These are phyloP conservation scores for Saimiri boliviensis DNA, from an alignment of 2,113 vertebrate species.

Conservation along the genomic window DNA sequence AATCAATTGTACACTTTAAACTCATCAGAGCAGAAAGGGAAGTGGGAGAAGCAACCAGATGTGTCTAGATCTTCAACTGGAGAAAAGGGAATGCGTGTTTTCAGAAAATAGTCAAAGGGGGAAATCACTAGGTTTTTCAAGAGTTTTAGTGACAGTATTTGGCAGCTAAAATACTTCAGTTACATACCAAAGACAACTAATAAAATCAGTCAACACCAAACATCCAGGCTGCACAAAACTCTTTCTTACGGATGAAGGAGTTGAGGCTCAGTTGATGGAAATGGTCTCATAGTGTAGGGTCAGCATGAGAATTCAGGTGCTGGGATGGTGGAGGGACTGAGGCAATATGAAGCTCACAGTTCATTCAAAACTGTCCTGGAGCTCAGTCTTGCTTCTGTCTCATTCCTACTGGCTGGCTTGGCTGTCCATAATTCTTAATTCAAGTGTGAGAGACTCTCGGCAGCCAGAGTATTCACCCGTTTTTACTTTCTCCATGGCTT, in stretches of 20 bases:
- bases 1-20: neutral
- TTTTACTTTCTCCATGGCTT: neutral
- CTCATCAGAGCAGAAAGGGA: neutral
- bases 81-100: neutral
- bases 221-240: neutral
- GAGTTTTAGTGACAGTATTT: slow-evolving; percentile 41
- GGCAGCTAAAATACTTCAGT: neutral
- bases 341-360: neutral
- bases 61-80: neutral
- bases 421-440: neutral
- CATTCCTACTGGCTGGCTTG: no score
- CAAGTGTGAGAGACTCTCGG: neutral
- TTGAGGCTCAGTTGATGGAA: rapidly evolving
- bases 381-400: neutral
- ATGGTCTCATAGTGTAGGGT: neutral
- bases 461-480: neutral
- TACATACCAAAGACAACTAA: slow-evolving; percentile 5
- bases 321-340: rapidly evolving
- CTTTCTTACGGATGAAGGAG: neutral
- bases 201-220: neutral
- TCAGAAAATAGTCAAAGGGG: slow-evolving; percentile 46
- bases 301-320: neutral
- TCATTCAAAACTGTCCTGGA: neutral
- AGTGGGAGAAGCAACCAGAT: neutral
- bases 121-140: neutral